Base-by-base conservation (phyloP, 1,140 invertebrate species). In the Dendrolimus punctatus region DNA sequence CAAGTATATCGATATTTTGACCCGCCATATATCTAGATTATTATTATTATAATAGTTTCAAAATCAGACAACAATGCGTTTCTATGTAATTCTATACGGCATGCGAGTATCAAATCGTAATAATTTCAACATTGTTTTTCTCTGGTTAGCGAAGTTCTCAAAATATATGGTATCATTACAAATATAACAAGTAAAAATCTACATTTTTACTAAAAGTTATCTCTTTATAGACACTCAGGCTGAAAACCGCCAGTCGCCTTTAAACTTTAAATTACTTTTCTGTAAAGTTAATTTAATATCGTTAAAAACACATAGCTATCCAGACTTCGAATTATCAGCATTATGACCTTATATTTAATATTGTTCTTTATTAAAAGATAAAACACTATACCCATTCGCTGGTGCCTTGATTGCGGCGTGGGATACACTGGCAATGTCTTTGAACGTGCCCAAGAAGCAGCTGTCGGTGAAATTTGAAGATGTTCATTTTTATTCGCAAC, bases 381-480 rank as follows among this genome's bases (percentile, higher is more conserved):
- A 68, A 10, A 73, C 57, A 5, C 5, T 60, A 6, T 76, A 64
- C 9, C 76, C 76, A 4, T 77, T 66, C 43, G 49, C 73, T 6
- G 72, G 62, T 6, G 55, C 56, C 4, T 55, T 79, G 8, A 60
- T 73, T 1, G 53, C 60, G n/a, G 67, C 64, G 37, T 79, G 76
- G 73, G 74, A 79, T 8, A 75, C 68, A 2, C 48, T 73, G 6
- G 64, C 72, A 0, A 79, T 79, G 76, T 45, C 54, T 5, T 36
- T 58, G 8, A 51, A 53, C 0, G 47, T 51, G n/a, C 53, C 51
- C 6, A 65, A 55, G 37, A 69, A 70, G 44, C 6, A 58, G 8
- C 8, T 68, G 0, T 62, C 70, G 0, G 74, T 77, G 2, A 44
- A 66, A 8, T 80, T 76, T 53, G 23, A 40, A 0, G 59, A 78